A percentile compares a stretch with the other conserved stretches of the same genome.
Evolutionary conservation across 2,888 invertebrate species (phyloP).

Genomic region (Pinctada fucata): DNA sequence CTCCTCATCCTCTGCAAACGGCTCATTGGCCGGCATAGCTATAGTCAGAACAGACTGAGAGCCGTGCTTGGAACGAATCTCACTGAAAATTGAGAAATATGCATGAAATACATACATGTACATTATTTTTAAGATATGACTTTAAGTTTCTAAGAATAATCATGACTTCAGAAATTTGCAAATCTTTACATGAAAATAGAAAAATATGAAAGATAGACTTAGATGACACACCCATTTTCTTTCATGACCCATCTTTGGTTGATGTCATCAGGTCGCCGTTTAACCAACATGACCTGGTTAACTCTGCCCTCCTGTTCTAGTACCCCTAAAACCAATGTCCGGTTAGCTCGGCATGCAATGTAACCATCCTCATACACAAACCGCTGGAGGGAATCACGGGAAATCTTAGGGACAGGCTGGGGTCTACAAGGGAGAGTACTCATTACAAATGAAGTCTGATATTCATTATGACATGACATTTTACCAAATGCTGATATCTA

Average conservation of each 20-base stretch:
- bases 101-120: not conserved
- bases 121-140: not conserved
- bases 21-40: slow-evolving; percentile 66
- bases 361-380: slow-evolving; percentile 73
- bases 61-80: slow-evolving; percentile 71
- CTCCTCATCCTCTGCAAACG: slow-evolving; percentile 57
- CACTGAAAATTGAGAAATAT: slow-evolving; percentile 53
- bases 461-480: not conserved
- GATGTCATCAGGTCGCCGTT: slow-evolving; percentile 71
- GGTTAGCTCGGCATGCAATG: slow-evolving; percentile 64
- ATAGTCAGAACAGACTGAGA: slow-evolving; percentile 72
- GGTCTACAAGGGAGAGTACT: slow-evolving; percentile 50
- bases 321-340: slow-evolving; percentile 71
- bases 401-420: slow-evolving; percentile 46
- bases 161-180: not conserved
- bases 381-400: slow-evolving; percentile 63
- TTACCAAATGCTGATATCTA: not conserved
- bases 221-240: slow-evolving; percentile 68
- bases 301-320: slow-evolving; percentile 68
- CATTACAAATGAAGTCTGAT: too few species aligned
- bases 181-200: not conserved
- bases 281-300: slow-evolving; percentile 70
- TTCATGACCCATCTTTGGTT: slow-evolving; percentile 72
- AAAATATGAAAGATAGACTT: not conserved
- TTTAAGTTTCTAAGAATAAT: not conserved